A percentile compares a stretch with the other conserved stretches of the same genome.
These are phyloP conservation scores for Maniola hyperantus DNA, from an alignment of 2,888 invertebrate species.

Conservation along the genomic window DNA sequence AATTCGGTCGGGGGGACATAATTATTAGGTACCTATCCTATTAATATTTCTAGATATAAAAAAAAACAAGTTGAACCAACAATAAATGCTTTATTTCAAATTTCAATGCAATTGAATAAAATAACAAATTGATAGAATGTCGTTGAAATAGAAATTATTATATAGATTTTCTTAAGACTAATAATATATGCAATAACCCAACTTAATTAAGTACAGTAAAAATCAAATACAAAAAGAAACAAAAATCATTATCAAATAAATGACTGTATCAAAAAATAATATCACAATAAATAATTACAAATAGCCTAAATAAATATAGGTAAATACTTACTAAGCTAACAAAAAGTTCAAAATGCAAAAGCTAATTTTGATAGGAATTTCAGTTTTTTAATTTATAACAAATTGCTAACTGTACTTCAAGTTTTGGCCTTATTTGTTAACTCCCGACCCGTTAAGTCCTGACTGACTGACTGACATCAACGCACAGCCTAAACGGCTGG, in stretches of 20 bases:
- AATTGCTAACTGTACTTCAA: too few relatives aligned
- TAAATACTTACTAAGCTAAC: not conserved
- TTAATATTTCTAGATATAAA: not conserved
- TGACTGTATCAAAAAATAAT: not conserved
- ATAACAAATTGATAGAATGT: conserved; percentile 22
- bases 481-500: too few relatives aligned
- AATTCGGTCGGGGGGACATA: too few relatives aligned
- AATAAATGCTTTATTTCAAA: conserved; percentile 41
- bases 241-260: not conserved
- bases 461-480: too few relatives aligned
- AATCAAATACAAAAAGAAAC: not conserved
- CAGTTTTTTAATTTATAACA: not conserved
- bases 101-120: conserved; percentile 23
- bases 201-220: conserved; percentile 21
- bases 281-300: conserved; percentile 11
- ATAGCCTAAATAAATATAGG: too few relatives aligned
- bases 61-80: conserved; percentile 43
- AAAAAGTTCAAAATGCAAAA: conserved; percentile 2
- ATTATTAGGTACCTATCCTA: too few relatives aligned
- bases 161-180: not conserved
- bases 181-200: not conserved
- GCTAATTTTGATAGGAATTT: not conserved
- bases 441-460: too few relatives aligned
- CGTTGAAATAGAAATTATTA: not conserved
- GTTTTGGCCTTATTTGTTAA: too few relatives aligned